phyloP scores from a whole-genome alignment of 2,888 invertebrate species.

The Steromphala cineraria region DNA sequence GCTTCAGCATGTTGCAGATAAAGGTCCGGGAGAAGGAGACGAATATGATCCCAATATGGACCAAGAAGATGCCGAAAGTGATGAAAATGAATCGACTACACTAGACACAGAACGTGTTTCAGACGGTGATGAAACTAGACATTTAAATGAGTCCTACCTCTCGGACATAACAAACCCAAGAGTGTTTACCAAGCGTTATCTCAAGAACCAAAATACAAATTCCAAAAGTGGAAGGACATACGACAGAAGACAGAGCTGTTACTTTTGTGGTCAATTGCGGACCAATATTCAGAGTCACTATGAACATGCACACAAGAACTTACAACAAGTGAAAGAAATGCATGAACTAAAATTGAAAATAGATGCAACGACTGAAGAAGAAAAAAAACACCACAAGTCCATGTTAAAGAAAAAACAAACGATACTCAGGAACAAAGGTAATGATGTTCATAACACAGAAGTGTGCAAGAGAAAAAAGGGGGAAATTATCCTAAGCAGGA shows the following conservation, averaged over 20 bases:
- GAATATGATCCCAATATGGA: background rate
- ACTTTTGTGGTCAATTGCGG: background rate
- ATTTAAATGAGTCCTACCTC: background rate
- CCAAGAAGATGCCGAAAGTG: too few species aligned
- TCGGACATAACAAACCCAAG: background rate
- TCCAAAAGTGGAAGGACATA: background rate
- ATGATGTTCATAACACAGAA: background rate
- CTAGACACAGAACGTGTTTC: too few species aligned
- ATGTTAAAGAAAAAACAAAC: background rate
- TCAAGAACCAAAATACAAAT: background rate
- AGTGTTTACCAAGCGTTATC: background rate
- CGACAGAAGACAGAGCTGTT: background rate
- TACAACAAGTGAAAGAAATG: background rate
- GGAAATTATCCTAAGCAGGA: background rate
- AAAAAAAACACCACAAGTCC: background rate
- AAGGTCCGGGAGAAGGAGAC: too few species aligned
- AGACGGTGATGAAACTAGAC: background rate
- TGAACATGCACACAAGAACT: background rate
- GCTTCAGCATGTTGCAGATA: too few species aligned
- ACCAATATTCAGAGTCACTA: background rate
- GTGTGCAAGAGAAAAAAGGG: background rate
- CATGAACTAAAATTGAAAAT: background rate
- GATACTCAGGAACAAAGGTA: background rate
- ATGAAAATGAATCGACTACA: too few species aligned
- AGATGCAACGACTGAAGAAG: background rate